Conservation (phyloP, 2,797 vertebrate genomes). For the Rhabdophis nuchalis region DNA sequence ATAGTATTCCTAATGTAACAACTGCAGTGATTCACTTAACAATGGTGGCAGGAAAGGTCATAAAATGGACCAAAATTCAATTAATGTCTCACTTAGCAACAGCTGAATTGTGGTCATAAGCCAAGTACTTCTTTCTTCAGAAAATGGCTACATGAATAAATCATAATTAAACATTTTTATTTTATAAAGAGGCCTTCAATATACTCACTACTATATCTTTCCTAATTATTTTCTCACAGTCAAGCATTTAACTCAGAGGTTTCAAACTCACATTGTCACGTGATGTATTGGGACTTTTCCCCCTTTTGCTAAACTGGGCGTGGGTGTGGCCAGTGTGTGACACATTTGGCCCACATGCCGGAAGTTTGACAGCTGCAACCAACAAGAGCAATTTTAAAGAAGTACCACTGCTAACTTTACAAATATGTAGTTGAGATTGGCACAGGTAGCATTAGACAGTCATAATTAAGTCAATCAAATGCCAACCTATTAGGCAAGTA, state of each 20-base stretch:
- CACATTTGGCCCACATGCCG: too few species aligned
- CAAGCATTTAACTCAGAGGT: background rate
- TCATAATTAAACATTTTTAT: background rate
- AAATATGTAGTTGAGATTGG: background rate
- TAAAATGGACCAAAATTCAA: background rate
- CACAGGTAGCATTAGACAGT: background rate
- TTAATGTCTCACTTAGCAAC: background rate
- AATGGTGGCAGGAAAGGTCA: background rate
- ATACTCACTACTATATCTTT: background rate
- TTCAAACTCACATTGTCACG: too few species aligned
- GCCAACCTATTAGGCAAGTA: background rate
- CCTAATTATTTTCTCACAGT: background rate
- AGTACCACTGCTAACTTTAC: background rate
- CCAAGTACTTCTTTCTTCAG: background rate
- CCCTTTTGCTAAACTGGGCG: too few species aligned
- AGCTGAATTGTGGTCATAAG: background rate
- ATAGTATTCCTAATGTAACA: background rate
- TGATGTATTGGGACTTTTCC: too few species aligned
- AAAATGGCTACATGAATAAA: background rate
- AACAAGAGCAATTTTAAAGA: background rate
- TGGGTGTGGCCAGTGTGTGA: too few species aligned
- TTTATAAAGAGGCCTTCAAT: background rate
- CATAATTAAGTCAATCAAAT: background rate
- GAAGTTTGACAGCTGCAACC: background rate
- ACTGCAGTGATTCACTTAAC: background rate